Evolutionary conservation across 2,113 vertebrate species (phyloP).

Genomic region (Sorex araneus): DNA sequence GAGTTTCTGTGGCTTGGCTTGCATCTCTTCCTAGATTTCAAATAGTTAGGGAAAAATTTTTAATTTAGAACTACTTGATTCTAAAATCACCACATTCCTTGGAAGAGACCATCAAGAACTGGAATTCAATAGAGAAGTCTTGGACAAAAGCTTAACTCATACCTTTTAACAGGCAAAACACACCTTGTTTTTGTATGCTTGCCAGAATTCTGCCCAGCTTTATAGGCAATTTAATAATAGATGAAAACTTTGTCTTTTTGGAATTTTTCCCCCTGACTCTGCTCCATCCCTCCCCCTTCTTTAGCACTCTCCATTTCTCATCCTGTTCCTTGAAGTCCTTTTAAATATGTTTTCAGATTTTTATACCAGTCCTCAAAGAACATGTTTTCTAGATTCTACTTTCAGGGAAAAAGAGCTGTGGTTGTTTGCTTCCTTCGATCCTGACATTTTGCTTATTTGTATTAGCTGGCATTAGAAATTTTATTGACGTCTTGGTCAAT

Average conservation of each 20-base stretch:
- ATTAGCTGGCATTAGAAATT: not conserved
- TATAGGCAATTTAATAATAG: constrained; percentile 45
- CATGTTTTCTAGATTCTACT: not conserved
- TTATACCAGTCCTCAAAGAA: not conserved
- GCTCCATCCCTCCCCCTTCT: too few species aligned
- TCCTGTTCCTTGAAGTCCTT: not conserved
- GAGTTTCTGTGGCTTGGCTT: too few species aligned
- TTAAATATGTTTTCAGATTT: not conserved
- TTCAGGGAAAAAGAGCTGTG: not conserved
- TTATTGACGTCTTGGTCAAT: not conserved
- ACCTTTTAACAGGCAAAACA: not conserved
- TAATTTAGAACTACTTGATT: not conserved
- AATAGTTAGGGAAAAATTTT: constrained; percentile 10
- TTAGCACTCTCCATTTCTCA: not conserved
- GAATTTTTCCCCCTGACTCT: not conserved
- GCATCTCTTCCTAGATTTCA: too few species aligned
- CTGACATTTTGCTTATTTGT: not conserved
- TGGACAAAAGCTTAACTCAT: not conserved
- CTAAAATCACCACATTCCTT: not conserved
- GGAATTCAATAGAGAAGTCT: not conserved
- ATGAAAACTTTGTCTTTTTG: not conserved
- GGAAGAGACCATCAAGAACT: not conserved
- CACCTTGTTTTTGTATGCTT: not conserved
- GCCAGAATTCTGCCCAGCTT: not conserved
- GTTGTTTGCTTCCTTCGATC: not conserved